Evolutionary conservation across 2,888 invertebrate species (phyloP), one percentile per base, ranked within the genome.

Genomic region (Chrysina gloriosa): DNA sequence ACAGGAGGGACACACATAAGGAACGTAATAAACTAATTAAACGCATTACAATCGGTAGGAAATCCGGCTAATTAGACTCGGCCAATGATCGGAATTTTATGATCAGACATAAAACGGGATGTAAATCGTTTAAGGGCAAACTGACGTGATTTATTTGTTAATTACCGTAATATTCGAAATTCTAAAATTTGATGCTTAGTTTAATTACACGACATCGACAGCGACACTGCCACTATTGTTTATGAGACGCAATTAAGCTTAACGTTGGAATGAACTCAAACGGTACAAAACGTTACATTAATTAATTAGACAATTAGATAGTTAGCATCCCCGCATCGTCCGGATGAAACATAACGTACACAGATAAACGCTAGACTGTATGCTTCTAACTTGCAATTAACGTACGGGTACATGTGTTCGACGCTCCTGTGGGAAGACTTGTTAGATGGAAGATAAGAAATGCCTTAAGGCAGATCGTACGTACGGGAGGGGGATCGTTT

Each of bases 101-200:
- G 58, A 27, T 11, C 11, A 58, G 25, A 23, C 25, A 58, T 58
- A 58, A 58, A 58, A 58, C 25, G 58, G 21, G 25, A 39, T 39
- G 9, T 21, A 21, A 42, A 58, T 39, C 39, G n/a, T 7, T 11
- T 39, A 14, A 39, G 25, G 39, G 14, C 36, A 58, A 16, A 3
- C 11, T 39, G 11, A 11, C 11, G 39, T 58, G 58, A 58, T 58
- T 58, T 58, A 58, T 39, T 25, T 6, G 39, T 25, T 39, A 58
- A 58, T 58, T 58, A 58, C 39, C 23, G 11, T 58, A 58, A 58
- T 58, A 58, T 58, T 58, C 25, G 58, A 39, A 39, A 58, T 25
- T 58, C 39, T 58, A 58, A 39, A 58, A 58, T 39, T 25, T 58
- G 36, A 39, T 6, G 39, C 39, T 58, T 23, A 23, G 23, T 14